Evolutionary conservation across 2,797 vertebrate genomes (phyloP), one percentile per base, ranked within the genome.

Genomic region (Ceryle rudis): DNA sequence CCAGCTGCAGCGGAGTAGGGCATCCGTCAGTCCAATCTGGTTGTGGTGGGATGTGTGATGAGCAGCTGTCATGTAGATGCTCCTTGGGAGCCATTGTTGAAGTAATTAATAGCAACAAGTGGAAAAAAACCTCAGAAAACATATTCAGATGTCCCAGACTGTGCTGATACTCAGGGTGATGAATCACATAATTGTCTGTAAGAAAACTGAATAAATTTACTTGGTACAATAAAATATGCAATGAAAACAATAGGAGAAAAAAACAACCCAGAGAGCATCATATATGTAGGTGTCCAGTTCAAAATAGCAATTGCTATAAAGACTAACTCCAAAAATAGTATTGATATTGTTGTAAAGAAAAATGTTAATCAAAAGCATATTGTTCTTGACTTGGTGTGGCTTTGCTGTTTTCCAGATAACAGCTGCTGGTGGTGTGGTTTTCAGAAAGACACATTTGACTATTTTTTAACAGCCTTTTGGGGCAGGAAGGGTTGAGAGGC

Each of bases 21-120:
- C 89, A 91, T 77, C 79, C 83, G 0, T 82, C 69, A 65, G 87
- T 42, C 91, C 12, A 8, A 8, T 55, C 89, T 60, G 77, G 23
- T 55, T 58, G 31, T 69, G 69, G 20, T 60, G 81, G 74, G 71
- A 78, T 67, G 65, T 11, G 2, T 90, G 79, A 85, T 74, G 69
- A 96, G 89, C 71, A 72, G 79, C 91, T 88, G 92, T 65, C 79
- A 62, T 42, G 84, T 49, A 82, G 46, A 80, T 84, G 35, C 84
- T 89, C 81, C 87, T 79, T 80, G 77, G 70, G 86, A 90, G 64
- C 75, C 26, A 60, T 85, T 92, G 70, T 82, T 89, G 49, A 26
- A 89, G 75, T 95, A 94, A 96, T 93, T 92, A 92, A 87, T 65
- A 88, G 58, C 77, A 96, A 88, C 52, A 80, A 94, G 67, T 21